A percentile compares a stretch with the other conserved stretches of the same genome.
Conservation (phyloP, 2,113 vertebrate genomes). For the Strix aluco region DNA sequence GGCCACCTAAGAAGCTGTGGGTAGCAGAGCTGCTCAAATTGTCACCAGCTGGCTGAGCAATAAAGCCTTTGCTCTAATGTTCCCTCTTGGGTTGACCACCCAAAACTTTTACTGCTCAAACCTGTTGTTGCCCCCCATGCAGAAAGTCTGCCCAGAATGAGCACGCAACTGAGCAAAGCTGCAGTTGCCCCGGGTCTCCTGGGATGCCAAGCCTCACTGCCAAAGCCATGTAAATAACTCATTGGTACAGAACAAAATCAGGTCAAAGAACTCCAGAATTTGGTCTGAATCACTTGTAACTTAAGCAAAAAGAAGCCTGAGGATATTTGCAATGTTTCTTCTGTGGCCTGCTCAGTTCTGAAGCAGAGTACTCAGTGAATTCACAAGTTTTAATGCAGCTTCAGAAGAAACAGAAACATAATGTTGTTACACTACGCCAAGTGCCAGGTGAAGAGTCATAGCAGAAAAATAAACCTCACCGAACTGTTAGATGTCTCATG, state of each 20-base stretch:
- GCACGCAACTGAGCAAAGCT: not conserved
- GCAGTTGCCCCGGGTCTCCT: rapidly evolving
- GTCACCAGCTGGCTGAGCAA: not conserved
- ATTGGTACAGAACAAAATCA: not conserved
- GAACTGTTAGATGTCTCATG: constrained; percentile 45
- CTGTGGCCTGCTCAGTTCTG: not conserved
- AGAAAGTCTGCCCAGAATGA: not conserved
- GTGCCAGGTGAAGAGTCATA: not conserved
- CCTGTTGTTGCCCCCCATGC: not conserved
- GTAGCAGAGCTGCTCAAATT: not conserved
- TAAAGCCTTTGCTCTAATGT: not conserved
- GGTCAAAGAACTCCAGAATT: not conserved
- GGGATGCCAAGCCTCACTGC: not conserved
- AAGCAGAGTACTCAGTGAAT: not conserved
- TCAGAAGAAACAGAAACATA: constrained; percentile 36
- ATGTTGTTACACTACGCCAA: not conserved
- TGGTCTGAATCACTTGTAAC: not conserved
- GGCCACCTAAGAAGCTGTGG: not conserved
- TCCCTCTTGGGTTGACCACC: not conserved
- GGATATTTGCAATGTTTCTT: not conserved
- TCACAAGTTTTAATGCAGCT: not conserved
- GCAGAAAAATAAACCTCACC: constrained; percentile 32
- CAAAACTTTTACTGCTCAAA: not conserved
- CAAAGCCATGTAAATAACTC: not conserved
- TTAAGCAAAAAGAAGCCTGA: not conserved